Evolutionary conservation across 2,113 vertebrate genomes (phyloP), one percentile per base, ranked within the genome.

Genomic region (Gambusia affinis): DNA sequence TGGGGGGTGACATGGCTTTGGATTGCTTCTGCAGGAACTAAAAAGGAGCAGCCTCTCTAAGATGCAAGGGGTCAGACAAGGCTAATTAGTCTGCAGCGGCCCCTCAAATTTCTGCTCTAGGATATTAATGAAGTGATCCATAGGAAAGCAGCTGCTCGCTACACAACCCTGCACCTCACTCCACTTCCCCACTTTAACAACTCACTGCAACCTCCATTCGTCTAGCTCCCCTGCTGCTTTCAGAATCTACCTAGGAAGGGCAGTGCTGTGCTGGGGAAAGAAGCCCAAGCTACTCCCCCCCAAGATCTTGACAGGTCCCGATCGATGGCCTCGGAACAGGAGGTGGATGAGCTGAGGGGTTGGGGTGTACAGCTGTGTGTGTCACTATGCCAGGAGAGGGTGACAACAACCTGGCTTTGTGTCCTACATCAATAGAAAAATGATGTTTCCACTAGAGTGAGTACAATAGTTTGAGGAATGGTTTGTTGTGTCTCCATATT

Each of bases 101-200:
- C 88, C 91, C 91, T 91, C 89, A 91, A 86, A 92, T 88, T 88
- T 90, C 85, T 91, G 90, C 91, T 88, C 89, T 82, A 81, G 79
- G 91, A 92, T 92, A 93, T 93, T 94, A 93, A 94, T 93, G 87
- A 94, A 93, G 90, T 87, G 84, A 90, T 93, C 92, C 87, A 91
- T 75, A 87, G 85, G 86, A 92, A 91, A 92, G 88, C 92, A 93
- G 88, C 91, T 91, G 90, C 88, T 89, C 77, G 7, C 83, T 79
- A 80, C 76, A 67, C 78, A 75, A 57, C 61, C 28, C 60, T 28
- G 74, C 80, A 17, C 76, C 67, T 12, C 60, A 17, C 57, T 60
- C 73, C 57, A 28, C 63, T 64, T 28, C 63, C 75, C 82, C 51
- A 74, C 69, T 77, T 74, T 77, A 61, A 79, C 82, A 75, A 73